phyloP scores from a whole-genome alignment of 2,113 vertebrate genomes.

The Proterorhinus semilunaris region DNA sequence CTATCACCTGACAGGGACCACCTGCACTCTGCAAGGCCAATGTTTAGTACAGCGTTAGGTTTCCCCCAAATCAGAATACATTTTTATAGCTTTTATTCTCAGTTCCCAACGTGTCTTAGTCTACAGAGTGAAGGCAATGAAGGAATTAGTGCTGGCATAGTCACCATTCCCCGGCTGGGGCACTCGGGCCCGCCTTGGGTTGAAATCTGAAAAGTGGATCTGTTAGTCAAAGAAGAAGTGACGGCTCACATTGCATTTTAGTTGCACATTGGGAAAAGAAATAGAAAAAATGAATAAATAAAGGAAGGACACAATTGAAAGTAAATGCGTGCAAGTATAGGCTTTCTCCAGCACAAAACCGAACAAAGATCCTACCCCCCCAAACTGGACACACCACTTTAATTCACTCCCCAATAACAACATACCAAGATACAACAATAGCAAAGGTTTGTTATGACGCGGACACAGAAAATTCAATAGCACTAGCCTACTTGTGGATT shows the following conservation, averaged over 20 bases:
- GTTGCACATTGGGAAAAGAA: not conserved
- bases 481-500: too few species aligned
- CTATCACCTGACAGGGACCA: conserved; percentile 95
- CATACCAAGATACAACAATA: too few species aligned
- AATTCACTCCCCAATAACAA: too few species aligned
- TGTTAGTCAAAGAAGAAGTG: conserved; percentile 56
- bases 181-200: conserved; percentile 51
- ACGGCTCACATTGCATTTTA: not conserved
- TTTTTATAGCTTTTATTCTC: conserved; percentile 17
- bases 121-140: conserved; percentile 21
- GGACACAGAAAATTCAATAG: too few species aligned
- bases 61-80: conserved; percentile 52
- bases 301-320: not conserved
- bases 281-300: not conserved
- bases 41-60: conserved; percentile 82
- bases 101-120: conserved; percentile 28
- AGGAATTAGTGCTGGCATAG: conserved; percentile 53
- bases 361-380: too few species aligned
- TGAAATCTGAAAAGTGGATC: conserved; percentile 74
- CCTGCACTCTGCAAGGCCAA: conserved; percentile 96
- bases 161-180: conserved; percentile 59
- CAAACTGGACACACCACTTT: too few species aligned
- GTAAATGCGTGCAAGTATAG: too few species aligned
- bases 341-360: too few species aligned
- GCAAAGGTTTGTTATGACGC: too few species aligned